A percentile compares a stretch with the other conserved stretches of the same genome.
Conservation (phyloP, 2,797 vertebrate genomes). For the Onychomys torridus region DNA sequence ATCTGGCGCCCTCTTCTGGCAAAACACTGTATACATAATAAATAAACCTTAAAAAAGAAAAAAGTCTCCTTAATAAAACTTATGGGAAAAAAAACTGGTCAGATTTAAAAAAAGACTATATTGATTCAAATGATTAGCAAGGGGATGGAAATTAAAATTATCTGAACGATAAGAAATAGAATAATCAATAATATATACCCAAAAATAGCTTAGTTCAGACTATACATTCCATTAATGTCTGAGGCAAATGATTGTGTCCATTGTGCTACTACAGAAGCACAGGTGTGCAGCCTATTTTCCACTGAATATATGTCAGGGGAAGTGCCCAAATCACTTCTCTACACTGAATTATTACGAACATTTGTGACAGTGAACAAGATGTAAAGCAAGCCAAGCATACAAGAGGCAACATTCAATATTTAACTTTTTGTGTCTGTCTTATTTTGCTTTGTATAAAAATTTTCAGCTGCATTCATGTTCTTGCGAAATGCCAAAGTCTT, state of each 20-base stretch:
- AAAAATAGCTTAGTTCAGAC: background rate
- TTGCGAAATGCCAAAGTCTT: background rate
- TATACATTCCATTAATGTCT: background rate
- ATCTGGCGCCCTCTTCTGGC: no score
- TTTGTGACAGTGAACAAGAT: background rate
- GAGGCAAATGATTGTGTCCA: background rate
- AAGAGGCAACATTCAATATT: background rate
- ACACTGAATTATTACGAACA: background rate
- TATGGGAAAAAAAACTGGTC: no score
- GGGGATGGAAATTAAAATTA: background rate
- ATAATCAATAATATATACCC: background rate
- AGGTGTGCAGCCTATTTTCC: background rate
- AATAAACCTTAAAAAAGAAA: no score
- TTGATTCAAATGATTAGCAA: background rate
- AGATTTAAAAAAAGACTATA: no score
- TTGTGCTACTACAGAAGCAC: background rate
- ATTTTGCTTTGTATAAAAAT: background rate
- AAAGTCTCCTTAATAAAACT: no score
- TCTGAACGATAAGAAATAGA: background rate
- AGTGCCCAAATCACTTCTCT: background rate
- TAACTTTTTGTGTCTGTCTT: background rate
- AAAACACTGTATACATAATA: no score
- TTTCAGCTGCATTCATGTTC: background rate
- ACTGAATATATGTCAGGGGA: no score
- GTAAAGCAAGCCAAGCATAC: background rate